Evolutionary conservation across 2,888 invertebrate species (phyloP), one percentile per base, ranked within the genome.

Genomic region (Drosophila putrida): DNA sequence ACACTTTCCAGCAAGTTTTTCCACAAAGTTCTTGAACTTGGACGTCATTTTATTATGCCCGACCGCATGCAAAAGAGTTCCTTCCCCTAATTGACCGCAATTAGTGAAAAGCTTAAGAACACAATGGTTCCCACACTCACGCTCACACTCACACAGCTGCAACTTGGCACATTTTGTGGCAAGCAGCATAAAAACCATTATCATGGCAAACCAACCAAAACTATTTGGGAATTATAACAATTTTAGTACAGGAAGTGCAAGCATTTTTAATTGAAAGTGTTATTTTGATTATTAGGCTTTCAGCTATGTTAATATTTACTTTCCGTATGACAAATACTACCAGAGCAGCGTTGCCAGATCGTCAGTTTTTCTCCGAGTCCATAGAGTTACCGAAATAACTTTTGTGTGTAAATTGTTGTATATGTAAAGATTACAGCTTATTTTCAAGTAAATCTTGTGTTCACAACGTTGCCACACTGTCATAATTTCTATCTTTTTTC

Each of bases 31-130:
- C 28, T 27, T 57, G 35, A 70, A 66, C 61, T 75, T 75, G 13
- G 54, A 36, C 39, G 15, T 10, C 51, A 13, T 35, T 39, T 55
- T 41, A 49, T 39, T 38, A 27, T 6, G 15, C 11, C 15, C 31
- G 47, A 51, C 36, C 51, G 10, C 43, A 44, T 11, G 61, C 53
- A 72, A 69, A 69, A 72, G 68, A 57, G 67, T 60, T 71, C 51
- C 66, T 74, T 55, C 71, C 68, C 76, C 74, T 87, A 82, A 82
- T 82, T 87, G 79, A 78, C 76, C 76, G 82, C 82, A 87, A 82
- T 87, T 84, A 87, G 82, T 53, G 46, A 13, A 27, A 27, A 54
- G 63, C 80, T 66, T 47, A 65, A 71, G 27, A 58, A 61, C 63
- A 73, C 74, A 82, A 76, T 68, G 60, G 38, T 31, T 20, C 20